Conservation (phyloP, 2,888 invertebrate species). For the Ctenicera cuprea region DNA sequence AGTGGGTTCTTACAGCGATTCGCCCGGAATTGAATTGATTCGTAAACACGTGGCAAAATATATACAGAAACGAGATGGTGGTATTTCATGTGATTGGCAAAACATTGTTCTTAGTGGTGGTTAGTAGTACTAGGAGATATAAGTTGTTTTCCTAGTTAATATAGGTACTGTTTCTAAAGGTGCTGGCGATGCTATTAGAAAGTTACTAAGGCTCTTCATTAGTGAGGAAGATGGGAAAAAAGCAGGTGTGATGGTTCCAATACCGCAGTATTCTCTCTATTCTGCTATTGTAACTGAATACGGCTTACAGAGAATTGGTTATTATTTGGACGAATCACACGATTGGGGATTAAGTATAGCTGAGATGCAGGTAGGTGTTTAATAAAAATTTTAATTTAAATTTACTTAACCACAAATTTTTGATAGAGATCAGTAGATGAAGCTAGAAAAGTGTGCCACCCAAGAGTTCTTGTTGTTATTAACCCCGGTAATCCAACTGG, state of each 20-base stretch:
- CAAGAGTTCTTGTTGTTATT: constrained; percentile 82
- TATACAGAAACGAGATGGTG: constrained; percentile 87
- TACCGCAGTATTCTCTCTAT: constrained; percentile 87
- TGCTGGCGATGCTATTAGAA: constrained; percentile 53
- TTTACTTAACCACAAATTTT: not conserved
- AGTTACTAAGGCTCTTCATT: constrained; percentile 68
- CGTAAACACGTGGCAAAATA: constrained; percentile 91
- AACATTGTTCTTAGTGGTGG: constrained; percentile 81
- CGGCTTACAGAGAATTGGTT: constrained; percentile 79
- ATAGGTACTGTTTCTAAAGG: constrained; percentile 36
- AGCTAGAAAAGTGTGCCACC: constrained; percentile 74
- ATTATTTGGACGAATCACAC: constrained; percentile 82
- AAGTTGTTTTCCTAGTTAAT: too few species aligned
- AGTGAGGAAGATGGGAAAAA: constrained; percentile 65
- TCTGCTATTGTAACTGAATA: constrained; percentile 84
- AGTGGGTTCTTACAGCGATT: constrained; percentile 93
- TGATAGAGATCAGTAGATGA: constrained; percentile 27
- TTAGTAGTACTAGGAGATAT: not conserved
- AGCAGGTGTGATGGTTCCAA: constrained; percentile 84
- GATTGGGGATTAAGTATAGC: constrained; percentile 79
- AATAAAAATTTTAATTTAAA: not conserved
- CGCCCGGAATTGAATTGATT: constrained; percentile 92
- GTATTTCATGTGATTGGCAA: constrained; percentile 82
- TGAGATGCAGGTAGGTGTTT: constrained; percentile 75
- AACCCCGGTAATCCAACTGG: constrained; percentile 89